Evolutionary conservation across 1,140 invertebrate species (phyloP), one percentile per base, ranked within the genome.

Genomic region (Pemphigus obesinymphae): DNA sequence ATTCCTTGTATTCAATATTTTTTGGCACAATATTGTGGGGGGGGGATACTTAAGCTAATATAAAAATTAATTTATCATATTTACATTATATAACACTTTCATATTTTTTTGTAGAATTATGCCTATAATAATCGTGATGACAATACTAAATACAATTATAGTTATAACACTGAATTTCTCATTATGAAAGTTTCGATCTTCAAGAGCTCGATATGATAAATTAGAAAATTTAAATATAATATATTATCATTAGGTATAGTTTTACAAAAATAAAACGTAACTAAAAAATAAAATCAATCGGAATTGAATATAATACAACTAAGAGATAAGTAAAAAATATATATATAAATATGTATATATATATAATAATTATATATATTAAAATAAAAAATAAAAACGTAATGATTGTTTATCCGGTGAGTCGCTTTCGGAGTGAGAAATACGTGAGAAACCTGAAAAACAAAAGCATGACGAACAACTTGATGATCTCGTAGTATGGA

Each of bases 351-450:
- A 43, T 23, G 13, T 73, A 73, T 2, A 26, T 11, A 20, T 29
- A 34, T 8, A 8, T n/a, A 20, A 63, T 31, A 20, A 34, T n/a
- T 5, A 68, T 1, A 29, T 63, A 20, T 20, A 31, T 31, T 26
- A 17, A 37, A 34, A 37, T 15, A 45, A 26, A 53, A 31, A 31
- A 31, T 20, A 34, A 75, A 53, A 53, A 53, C 26, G 5, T 75
- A 5, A 3, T 5, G 8, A 8, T 7, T 11, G n/a, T 26, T 80
- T 70, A 82, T n/a, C 61, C 43, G 37, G 40, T 43, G 7, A 84
- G 61, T 40, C 84, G 83, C 82, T 78, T 82, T 48, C 83, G 82
- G 23, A 85, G 82, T 13, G 84, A 84, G n/a, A 83, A 55, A 23
- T 84, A 85, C 50, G 83, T 83, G 2, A 83, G 23, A 8, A 82